Base-by-base conservation (phyloP, 2,888 invertebrate species). In the Lasioglossum lativentre region DNA sequence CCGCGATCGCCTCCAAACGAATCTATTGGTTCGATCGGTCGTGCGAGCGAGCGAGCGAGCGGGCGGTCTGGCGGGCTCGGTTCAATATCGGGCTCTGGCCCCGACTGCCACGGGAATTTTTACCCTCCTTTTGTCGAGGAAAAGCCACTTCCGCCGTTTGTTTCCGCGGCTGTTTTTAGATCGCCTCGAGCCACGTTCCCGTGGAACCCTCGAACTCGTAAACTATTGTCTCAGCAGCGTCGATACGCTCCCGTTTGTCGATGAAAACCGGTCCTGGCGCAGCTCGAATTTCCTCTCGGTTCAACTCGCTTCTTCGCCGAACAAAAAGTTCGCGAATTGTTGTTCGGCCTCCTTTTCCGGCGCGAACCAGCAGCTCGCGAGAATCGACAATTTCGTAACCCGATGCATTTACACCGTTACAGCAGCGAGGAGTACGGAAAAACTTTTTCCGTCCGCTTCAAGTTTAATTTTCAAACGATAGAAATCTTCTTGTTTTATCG, bases 91-190 rank as follows among this genome's bases (percentile, higher is more conserved):
- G 23, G 40, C 40, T 52, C n/a, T 10, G 52, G 27, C 52, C 47
- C 23, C 76, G 77, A 78, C 80, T 80, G 80, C 70, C 66, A 76
- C 40, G 66, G 27, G 73, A 86, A 82, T 82, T 80, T 82, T 66
- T 45, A 38, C 70, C 38, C 34, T 63, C 42, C 71, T 75, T 74
- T 63, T 34, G 47, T 52, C 66, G 47, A 68, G 42, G 68, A 76
- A 73, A 59, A 73, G 68, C 78, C 78, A 80, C 75, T 81, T 76
- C 34, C 71, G 63, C 68, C 77, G 71, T 82, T 80, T 73, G 56
- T 82, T 83, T 75, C 75, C 75, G 34, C 78, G 71, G 56, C 52
- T 78, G 78, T 63, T 85, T 68, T 72, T 73, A 78, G 78, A 66
- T 10, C 73, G 83, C 77, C 85, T 63, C 70, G 82, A 63, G 71